These are phyloP conservation scores for Charadrius vociferus DNA, from an alignment of 2,113 vertebrate genomes.

Conservation along the genomic window DNA sequence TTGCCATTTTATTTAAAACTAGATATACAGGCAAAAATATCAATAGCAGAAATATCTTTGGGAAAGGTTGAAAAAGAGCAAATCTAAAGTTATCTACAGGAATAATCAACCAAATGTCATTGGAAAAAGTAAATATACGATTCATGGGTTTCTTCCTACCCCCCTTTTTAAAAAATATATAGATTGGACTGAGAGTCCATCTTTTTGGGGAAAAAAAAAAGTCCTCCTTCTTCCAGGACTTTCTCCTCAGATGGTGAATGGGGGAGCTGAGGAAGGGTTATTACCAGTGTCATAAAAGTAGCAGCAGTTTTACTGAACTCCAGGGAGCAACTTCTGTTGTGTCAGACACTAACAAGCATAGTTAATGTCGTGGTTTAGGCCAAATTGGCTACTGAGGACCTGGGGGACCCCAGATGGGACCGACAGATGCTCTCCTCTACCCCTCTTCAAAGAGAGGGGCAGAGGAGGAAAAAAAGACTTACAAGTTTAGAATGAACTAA, in stretches of 20 bases:
- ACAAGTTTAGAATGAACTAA: too few relatives aligned
- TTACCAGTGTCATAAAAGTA: background rate
- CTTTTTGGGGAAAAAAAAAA: background rate
- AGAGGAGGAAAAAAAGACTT: too few relatives aligned
- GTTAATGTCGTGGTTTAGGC: too few relatives aligned
- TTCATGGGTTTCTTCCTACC: background rate
- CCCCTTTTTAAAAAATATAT: background rate
- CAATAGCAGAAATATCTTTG: background rate
- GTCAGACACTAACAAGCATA: background rate
- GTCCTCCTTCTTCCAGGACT: background rate
- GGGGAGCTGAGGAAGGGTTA: background rate
- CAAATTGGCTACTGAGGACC: too few relatives aligned
- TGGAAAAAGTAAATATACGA: too few relatives aligned
- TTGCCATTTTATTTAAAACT: background rate
- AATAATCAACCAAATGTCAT: background rate
- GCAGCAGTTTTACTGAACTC: background rate
- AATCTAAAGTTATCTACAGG: background rate
- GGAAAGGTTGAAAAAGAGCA: background rate
- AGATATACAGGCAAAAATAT: background rate
- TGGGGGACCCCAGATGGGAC: too few relatives aligned
- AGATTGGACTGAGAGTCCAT: background rate
- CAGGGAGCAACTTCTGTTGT: background rate
- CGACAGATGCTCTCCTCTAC: too few relatives aligned
- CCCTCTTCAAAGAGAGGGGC: too few relatives aligned
- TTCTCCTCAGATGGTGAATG: background rate